Evolutionary conservation across 2,113 vertebrate genomes (phyloP).

Genomic region (Condylura cristata): DNA sequence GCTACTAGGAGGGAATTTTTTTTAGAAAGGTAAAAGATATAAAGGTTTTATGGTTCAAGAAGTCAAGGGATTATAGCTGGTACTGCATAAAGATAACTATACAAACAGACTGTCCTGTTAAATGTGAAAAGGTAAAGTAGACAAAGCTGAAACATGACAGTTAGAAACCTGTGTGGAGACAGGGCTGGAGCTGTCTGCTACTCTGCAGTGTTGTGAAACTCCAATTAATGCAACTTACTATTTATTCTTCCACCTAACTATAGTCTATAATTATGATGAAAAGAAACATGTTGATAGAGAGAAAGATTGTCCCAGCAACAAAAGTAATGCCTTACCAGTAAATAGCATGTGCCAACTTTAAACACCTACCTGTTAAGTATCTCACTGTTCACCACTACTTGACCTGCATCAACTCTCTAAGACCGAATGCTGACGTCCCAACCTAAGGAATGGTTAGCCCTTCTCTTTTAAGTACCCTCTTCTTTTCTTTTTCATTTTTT

Average conservation of each 20-base stretch:
- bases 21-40: not conserved
- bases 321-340: conserved; percentile 41
- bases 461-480: not conserved
- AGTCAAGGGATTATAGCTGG: not conserved
- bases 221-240: conserved; percentile 12
- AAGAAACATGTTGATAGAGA: conserved; percentile 60
- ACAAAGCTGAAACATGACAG: not conserved
- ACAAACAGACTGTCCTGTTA: not conserved
- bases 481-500: not conserved
- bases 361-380: not conserved
- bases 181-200: not conserved
- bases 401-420: not conserved
- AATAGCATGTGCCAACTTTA: conserved; percentile 42
- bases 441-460: not conserved
- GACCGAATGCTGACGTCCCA: not conserved
- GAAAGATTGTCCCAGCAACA: conserved; percentile 47
- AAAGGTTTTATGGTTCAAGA: not conserved
- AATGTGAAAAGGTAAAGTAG: not conserved
- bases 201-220: not conserved
- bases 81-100: not conserved
- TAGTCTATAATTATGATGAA: conserved; percentile 65
- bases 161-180: not conserved
- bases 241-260: conserved; percentile 25
- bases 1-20: not conserved
- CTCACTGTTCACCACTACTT: conserved; percentile 22